Evolutionary conservation across 2,797 vertebrate species (phyloP).

Genomic region (Yasuhikotakia modesta): DNA sequence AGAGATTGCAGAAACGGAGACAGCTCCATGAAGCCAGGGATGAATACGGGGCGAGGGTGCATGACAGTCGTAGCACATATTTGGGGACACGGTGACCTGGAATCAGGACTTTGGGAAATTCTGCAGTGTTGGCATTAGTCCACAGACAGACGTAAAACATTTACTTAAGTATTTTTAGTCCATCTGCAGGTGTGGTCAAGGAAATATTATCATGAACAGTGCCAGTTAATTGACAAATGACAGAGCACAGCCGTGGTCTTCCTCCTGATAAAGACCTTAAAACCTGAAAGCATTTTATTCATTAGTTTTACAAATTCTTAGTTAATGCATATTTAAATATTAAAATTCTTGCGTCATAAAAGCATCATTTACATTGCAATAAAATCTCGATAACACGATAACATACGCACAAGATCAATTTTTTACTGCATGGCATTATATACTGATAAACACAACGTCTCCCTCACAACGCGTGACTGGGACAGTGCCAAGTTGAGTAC

Average conservation of each 20-base stretch:
- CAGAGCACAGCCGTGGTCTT: slow-evolving; percentile 26
- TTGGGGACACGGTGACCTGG: slow-evolving; percentile 51
- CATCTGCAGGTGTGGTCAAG: slow-evolving; percentile 51
- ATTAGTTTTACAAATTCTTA: slow-evolving; percentile 4
- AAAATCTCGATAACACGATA: not conserved
- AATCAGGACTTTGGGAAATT: slow-evolving; percentile 39
- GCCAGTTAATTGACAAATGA: slow-evolving; percentile 39
- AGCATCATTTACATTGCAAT: slow-evolving; percentile 30
- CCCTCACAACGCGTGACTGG: slow-evolving; percentile 60
- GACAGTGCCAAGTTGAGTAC: slow-evolving; percentile 62
- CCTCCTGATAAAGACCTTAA: slow-evolving; percentile 27
- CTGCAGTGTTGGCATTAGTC: slow-evolving; percentile 54
- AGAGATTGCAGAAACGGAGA: slow-evolving; percentile 9
- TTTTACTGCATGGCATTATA: not conserved
- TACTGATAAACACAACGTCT: slow-evolving; percentile 17
- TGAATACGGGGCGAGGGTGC: slow-evolving; percentile 21
- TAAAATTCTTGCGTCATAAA: not conserved
- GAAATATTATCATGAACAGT: slow-evolving; percentile 13
- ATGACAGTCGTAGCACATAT: slow-evolving; percentile 37
- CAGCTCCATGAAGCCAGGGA: slow-evolving; percentile 34
- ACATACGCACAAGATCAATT: not conserved
- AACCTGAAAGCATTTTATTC: slow-evolving; percentile 50
- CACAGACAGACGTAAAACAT: slow-evolving; percentile 55
- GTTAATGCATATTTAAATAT: not conserved
- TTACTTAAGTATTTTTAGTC: slow-evolving; percentile 51